These are phyloP conservation scores for Salarias fasciatus DNA, from an alignment of 2,797 vertebrate genomes.

Conservation along the genomic window DNA sequence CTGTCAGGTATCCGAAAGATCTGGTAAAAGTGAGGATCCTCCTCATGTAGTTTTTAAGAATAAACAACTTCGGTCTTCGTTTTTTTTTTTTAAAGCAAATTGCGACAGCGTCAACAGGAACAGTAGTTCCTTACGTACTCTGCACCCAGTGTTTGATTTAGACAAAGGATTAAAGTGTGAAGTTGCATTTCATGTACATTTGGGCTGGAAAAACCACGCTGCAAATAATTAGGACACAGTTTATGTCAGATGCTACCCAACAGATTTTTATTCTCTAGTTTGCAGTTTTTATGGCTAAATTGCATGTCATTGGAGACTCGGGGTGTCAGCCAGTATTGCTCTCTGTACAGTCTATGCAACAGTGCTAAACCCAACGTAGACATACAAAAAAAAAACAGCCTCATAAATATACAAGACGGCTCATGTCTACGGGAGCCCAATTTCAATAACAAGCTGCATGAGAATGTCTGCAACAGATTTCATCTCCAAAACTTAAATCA, in stretches of 20 bases:
- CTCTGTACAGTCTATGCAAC: conserved; percentile 74
- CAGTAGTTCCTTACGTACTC: conserved; percentile 74
- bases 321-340: conserved; percentile 69
- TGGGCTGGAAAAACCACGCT: conserved; percentile 66
- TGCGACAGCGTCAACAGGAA: conserved; percentile 66
- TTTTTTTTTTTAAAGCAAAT: conserved; percentile 63
- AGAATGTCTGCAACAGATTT: conserved; percentile 61
- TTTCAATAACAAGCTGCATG: conserved; percentile 58
- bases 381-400: conserved; percentile 69
- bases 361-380: conserved; percentile 56
- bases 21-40: conserved; percentile 70
- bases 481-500: conserved; percentile 65
- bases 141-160: conserved; percentile 71
- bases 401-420: conserved; percentile 75
- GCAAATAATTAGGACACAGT: conserved; percentile 77
- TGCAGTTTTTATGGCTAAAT: conserved; percentile 70
- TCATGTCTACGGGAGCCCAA: conserved; percentile 61
- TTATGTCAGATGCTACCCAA: conserved; percentile 75
- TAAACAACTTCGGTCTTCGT: conserved; percentile 71
- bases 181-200: conserved; percentile 70
- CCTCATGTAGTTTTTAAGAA: conserved; percentile 67
- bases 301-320: conserved; percentile 63
- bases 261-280: conserved; percentile 75
- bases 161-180: conserved; percentile 66
- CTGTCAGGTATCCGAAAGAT: conserved; percentile 73